Base-by-base conservation (phyloP, 2,113 vertebrate genomes). In the Typhlomys cinereus region DNA sequence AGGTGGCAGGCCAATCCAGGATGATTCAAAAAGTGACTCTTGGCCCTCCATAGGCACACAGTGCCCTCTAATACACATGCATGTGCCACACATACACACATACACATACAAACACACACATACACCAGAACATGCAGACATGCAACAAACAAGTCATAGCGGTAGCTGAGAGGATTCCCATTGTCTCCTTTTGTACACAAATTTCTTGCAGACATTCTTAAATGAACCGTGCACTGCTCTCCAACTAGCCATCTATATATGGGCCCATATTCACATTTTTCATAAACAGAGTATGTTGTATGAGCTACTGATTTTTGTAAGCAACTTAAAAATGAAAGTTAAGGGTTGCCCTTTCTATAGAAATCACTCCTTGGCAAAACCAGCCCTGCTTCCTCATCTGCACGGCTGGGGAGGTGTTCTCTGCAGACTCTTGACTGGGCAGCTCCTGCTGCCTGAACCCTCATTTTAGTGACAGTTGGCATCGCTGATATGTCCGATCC, bases 231-330 rank as follows among this genome's bases (percentile, higher is more conserved):
- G 48, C 3, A 2, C 13, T 44, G n/a, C 3, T 73, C 62, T 21
- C 0, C 2, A 85, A 80, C 8, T 59, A 23, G 59, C 29, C 88
- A 76, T 11, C 69, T 69, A 57, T n/a, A 25, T 1, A 8, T 7
- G 27, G 57, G 10, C 7, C 31, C 15, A 54, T 46, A 36, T 27
- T 59, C 39, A 44, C 15, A 17, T 81, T 67, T 62, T 14, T n/a
- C 18, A 44, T 21, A 46, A 82, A 25, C 14, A 91, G 21, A 69
- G 39, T 54, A 54, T 78, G 54, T 2, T 48, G 48, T 18, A 5
- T 34, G 59, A 66, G 29, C 59, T 91, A 46, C 17, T 27, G 52
- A 75, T 89, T 73, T 88, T 75, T 83, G 44, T 20, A 61, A 91
- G 84, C 36, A 70, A 25, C 3, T 62, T 12, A 31, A 36, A 84